A percentile compares a stretch with the other conserved stretches of the same genome.
phyloP scores from a whole-genome alignment of 2,113 vertebrate species.

The Hippocampus barbouri region DNA sequence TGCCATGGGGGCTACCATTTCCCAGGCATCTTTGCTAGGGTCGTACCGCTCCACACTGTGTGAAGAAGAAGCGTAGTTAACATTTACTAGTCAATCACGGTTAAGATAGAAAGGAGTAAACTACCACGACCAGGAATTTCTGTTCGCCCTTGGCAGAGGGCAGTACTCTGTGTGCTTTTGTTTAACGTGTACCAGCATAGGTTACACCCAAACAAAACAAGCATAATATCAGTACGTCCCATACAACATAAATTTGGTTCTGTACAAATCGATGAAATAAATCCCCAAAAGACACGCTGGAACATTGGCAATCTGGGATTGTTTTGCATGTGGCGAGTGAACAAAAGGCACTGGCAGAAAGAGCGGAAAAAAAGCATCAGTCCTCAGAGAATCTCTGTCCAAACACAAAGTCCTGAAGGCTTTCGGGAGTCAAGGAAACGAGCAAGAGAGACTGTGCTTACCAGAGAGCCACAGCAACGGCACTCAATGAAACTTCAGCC shows the following conservation, averaged over 20 bases:
- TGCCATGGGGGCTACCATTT: slow-evolving; percentile 94
- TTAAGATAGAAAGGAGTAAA: neutral
- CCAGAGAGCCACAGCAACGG: slow-evolving; percentile 41
- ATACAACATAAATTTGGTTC: neutral
- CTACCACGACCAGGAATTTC: neutral
- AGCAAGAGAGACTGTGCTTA: slow-evolving; percentile 49
- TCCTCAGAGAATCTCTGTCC: slow-evolving; percentile 49
- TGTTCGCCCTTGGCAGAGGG: neutral
- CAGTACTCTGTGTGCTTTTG: neutral
- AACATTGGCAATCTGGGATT: slow-evolving; percentile 26
- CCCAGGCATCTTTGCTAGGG: slow-evolving; percentile 93
- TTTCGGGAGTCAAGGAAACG: slow-evolving; percentile 68
- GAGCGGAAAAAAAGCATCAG: slow-evolving; percentile 3
- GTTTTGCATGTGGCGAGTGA: slow-evolving; percentile 39
- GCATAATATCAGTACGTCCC: neutral
- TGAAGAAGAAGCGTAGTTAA: neutral
- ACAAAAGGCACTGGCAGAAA: slow-evolving; percentile 7
- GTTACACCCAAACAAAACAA: neutral
- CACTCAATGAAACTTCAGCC: slow-evolving; percentile 35
- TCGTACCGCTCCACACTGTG: slow-evolving; percentile 94
- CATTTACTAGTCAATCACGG: neutral
- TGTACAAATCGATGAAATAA: slow-evolving; percentile 7
- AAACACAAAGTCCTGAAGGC: slow-evolving; percentile 65
- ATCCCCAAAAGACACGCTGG: slow-evolving; percentile 6
- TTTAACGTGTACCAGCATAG: neutral